Percentiles rank a stretch among this genome's conserved stretches.
These are phyloP conservation scores for Eulemur mongoz DNA, from an alignment of 2,797 vertebrate species.

Conservation along the genomic window DNA sequence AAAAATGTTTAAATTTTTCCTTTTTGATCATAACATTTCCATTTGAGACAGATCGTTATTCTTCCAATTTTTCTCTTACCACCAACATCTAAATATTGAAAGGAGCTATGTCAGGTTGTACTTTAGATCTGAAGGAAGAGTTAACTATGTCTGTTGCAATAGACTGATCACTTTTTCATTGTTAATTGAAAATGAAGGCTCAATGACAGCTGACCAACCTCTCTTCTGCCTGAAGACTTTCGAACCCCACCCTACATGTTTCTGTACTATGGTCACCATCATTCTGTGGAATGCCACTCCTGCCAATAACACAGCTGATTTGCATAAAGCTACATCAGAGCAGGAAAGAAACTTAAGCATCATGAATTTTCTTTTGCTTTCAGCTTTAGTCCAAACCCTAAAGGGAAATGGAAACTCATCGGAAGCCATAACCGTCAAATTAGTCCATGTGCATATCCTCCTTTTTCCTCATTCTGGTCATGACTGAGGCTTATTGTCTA, in stretches of 20 bases:
- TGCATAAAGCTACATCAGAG: background rate
- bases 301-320: background rate
- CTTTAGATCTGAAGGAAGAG: background rate
- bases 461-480: background rate
- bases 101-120: background rate
- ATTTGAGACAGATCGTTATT: background rate
- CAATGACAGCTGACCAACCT: background rate
- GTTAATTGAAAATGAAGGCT: background rate
- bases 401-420: conserved; percentile 3
- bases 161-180: background rate
- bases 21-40: conserved; percentile 15
- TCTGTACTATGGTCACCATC: background rate
- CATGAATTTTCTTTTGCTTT: conserved; percentile 10
- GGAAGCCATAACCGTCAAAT: background rate
- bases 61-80: background rate
- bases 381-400: background rate
- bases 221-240: background rate
- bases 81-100: background rate
- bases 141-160: background rate
- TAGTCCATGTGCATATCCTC: background rate
- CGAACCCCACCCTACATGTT: background rate
- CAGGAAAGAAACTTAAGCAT: background rate
- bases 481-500: background rate
- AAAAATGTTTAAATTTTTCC: conserved; percentile 14
- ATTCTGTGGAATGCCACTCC: background rate